Evolutionary conservation across 1,140 invertebrate species (phyloP).

Genomic region (Hyphantria cunea): DNA sequence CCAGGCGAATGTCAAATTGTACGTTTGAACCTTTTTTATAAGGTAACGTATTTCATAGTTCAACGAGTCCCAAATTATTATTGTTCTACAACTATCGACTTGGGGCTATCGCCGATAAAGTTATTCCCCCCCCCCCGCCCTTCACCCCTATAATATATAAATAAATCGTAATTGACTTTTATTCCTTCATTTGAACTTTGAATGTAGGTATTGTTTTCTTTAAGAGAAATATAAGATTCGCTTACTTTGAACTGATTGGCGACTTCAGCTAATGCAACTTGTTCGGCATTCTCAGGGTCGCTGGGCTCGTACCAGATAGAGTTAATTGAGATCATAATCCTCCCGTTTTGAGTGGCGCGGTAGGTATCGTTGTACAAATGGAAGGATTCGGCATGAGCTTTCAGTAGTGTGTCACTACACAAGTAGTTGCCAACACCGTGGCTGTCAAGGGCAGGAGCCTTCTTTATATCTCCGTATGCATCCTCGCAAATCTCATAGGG

Average conservation of each 20-base stretch:
- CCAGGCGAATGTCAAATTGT: no score
- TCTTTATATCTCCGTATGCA: constrained; percentile 82
- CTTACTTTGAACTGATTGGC: constrained; percentile 80
- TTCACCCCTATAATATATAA: no score
- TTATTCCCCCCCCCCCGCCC: no score
- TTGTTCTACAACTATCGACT: no score
- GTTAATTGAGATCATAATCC: constrained; percentile 79
- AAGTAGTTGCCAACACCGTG: constrained; percentile 82
- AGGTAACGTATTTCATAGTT: no score
- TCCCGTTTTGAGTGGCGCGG: constrained; percentile 70
- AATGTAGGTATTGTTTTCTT: no score
- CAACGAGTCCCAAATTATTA: no score
- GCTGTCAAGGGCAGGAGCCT: constrained; percentile 74
- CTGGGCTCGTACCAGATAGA: constrained; percentile 79
- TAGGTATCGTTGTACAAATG: constrained; percentile 82
- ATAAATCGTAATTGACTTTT: no score
- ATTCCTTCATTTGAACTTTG: no score
- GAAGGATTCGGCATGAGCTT: constrained; percentile 82
- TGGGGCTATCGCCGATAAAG: no score
- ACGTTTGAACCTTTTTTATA: no score
- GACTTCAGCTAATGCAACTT: constrained; percentile 71
- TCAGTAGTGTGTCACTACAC: constrained; percentile 82
- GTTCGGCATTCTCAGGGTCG: constrained; percentile 65
- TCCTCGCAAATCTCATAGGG: constrained; percentile 80
- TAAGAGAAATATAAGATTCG: no score